Conservation (phyloP, 2,797 vertebrate genomes). For the Gallinago solitaria region DNA sequence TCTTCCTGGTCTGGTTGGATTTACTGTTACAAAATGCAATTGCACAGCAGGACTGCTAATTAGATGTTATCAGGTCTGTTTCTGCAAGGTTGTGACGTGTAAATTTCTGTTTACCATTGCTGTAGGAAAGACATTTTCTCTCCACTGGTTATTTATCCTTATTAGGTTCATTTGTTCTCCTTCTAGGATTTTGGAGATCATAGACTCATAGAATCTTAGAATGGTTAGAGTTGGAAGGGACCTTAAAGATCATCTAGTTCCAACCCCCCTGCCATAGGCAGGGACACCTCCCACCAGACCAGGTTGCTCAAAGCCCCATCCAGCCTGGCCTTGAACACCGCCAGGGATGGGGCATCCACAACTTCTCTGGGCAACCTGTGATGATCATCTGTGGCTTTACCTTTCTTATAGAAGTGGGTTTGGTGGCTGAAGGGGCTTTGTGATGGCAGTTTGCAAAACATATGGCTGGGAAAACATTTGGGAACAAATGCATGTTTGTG, state of each 20-base stretch:
- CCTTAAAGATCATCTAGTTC: too few relatives aligned
- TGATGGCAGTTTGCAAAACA: background rate
- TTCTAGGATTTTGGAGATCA: background rate
- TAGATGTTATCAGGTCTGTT: slow-evolving; percentile 32
- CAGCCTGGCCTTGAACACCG: too few relatives aligned
- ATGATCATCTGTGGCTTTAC: background rate
- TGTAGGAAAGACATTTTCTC: slow-evolving; percentile 22
- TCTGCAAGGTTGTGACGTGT: slow-evolving; percentile 10
- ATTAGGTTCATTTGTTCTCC: background rate
- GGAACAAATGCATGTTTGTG: background rate
- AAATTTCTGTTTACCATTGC: background rate
- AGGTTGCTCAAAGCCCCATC: too few relatives aligned
- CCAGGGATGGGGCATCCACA: too few relatives aligned
- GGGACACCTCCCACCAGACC: too few relatives aligned
- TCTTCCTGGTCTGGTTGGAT: background rate
- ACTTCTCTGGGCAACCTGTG: too few relatives aligned
- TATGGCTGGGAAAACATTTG: background rate
- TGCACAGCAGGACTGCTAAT: background rate
- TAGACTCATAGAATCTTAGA: too few relatives aligned
- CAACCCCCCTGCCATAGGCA: too few relatives aligned
- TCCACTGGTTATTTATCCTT: background rate
- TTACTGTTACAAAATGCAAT: background rate
- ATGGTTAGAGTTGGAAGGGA: too few relatives aligned
- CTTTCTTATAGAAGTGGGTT: background rate
- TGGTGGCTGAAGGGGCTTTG: background rate